These are phyloP conservation scores for Microcebus murinus DNA, from an alignment of 2,113 vertebrate genomes.

Conservation along the genomic window DNA sequence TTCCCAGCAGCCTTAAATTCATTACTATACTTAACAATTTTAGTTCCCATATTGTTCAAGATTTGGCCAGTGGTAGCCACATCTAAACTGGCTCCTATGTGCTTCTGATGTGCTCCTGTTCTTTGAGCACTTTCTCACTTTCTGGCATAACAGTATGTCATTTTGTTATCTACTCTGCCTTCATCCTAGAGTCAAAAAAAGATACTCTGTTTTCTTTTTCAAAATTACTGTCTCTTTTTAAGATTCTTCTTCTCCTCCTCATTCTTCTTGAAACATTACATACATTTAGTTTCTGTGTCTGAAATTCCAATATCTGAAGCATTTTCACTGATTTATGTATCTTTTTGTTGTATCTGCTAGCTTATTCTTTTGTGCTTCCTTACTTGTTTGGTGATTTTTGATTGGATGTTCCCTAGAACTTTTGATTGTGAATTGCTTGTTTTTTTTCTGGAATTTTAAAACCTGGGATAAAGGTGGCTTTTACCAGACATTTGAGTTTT, in stretches of 20 bases:
- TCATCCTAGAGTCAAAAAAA: background rate
- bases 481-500: background rate
- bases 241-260: background rate
- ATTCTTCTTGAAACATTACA: background rate
- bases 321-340: background rate
- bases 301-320: background rate
- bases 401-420: too few species aligned
- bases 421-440: background rate
- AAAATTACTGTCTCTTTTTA: conserved; percentile 7
- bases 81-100: background rate
- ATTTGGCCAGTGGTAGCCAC: background rate
- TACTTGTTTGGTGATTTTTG: background rate
- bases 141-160: background rate
- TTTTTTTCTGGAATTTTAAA: background rate
- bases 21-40: background rate
- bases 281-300: background rate
- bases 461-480: background rate
- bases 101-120: background rate
- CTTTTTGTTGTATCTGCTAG: background rate
- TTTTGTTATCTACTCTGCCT: background rate
- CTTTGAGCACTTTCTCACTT: background rate
- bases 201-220: background rate
- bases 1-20: background rate
- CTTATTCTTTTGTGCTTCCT: background rate
- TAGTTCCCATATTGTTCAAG: background rate